Evolutionary conservation across 92 coral and sea anemone genomes (phyloP).

Genomic region (Epizoanthus ramosus): DNA sequence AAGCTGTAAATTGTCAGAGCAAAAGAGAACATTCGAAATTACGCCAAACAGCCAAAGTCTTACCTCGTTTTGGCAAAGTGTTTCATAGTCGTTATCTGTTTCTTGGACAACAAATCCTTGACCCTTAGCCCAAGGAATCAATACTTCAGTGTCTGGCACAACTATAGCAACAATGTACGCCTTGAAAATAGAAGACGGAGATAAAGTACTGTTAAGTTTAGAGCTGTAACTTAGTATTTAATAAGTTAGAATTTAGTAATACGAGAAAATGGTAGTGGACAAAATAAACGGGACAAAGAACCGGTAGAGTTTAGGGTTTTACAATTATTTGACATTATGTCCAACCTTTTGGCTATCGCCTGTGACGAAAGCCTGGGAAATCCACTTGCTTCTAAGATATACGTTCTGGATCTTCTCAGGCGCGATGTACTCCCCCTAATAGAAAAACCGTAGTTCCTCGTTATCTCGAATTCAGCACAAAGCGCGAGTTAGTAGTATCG

Average conservation of each 20-base stretch:
- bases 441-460: background rate
- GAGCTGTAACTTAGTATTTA: no score
- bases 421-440: slow-evolving; percentile 30
- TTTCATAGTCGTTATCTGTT: slow-evolving; percentile 44
- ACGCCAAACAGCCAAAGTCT: no score
- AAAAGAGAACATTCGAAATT: no score
- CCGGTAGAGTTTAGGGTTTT: no score
- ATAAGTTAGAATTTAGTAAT: no score
- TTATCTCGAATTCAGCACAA: no score
- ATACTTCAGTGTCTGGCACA: slow-evolving; percentile 84
- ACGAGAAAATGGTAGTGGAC: no score
- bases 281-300: no score
- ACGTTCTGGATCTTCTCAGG: slow-evolving; percentile 37
- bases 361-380: slow-evolving; percentile 14
- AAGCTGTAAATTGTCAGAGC: no score
- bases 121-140: slow-evolving; percentile 73
- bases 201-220: no score
- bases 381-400: slow-evolving; percentile 26
- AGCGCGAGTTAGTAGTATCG: no score
- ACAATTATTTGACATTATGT: no score
- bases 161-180: slow-evolving; percentile 79
- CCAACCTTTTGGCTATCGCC: slow-evolving; percentile 35
- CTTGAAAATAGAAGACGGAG: slow-evolving; percentile 63
- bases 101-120: slow-evolving; percentile 43
- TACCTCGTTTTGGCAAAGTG: slow-evolving; percentile 78